Conservation (phyloP, 2,797 vertebrate genomes). For the Galago senegalensis region DNA sequence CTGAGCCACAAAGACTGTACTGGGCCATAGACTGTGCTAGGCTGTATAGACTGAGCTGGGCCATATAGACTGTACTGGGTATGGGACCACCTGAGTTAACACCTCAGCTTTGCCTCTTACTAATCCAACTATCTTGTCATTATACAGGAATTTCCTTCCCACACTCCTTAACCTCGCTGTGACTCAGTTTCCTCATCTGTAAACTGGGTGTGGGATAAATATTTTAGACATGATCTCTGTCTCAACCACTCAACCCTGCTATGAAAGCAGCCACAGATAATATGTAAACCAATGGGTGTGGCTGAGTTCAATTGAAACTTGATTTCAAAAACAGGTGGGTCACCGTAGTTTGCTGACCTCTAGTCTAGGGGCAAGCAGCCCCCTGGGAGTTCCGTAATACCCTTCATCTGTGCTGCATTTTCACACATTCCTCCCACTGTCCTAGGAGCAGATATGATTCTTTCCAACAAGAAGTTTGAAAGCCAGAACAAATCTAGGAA, state of each 20-base stretch:
- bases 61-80: neutral
- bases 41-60: rapidly evolving
- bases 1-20: neutral
- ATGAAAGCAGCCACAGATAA: neutral
- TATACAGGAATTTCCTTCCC: neutral
- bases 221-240: neutral
- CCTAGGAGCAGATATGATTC: neutral
- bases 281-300: neutral
- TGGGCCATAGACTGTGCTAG: neutral
- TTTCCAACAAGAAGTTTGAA: neutral
- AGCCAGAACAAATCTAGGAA: neutral
- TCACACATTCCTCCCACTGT: neutral
- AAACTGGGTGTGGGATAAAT: neutral
- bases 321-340: neutral
- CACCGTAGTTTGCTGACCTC: too few species aligned
- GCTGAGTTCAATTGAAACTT: neutral
- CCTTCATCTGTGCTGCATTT: neutral
- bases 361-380: neutral
- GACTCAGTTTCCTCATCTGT: neutral
- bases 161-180: neutral
- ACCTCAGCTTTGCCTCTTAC: neutral
- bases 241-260: neutral
- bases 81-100: neutral
- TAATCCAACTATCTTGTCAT: neutral
- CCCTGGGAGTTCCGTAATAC: neutral